phyloP scores from a whole-genome alignment of 2,888 invertebrate species.

The Apodemia duryi region DNA sequence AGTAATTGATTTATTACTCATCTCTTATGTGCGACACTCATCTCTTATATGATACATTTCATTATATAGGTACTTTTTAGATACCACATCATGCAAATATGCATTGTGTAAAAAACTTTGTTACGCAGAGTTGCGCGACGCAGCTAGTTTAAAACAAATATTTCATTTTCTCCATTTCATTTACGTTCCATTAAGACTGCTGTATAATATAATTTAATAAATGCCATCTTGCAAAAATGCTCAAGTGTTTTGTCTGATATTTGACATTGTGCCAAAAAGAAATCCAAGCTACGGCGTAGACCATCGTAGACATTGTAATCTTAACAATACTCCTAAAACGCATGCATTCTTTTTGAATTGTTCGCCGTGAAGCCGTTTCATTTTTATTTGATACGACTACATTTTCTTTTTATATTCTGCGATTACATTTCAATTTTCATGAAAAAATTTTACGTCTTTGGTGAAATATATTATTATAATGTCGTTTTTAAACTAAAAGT shows the following conservation, averaged over 20 bases:
- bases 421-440: constrained; percentile 6
- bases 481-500: too few species aligned
- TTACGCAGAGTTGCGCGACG: too few species aligned
- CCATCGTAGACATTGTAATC: constrained; percentile 10
- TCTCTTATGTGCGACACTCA: too few species aligned
- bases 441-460: background rate
- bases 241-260: constrained; percentile 11
- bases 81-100: too few species aligned
- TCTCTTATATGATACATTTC: too few species aligned
- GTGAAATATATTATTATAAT: too few species aligned
- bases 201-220: constrained; percentile 4
- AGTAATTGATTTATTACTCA: too few species aligned
- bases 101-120: too few species aligned
- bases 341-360: constrained; percentile 10
- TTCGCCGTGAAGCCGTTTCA: constrained; percentile 7
- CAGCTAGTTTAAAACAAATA: background rate
- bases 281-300: constrained; percentile 10
- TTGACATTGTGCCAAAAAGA: constrained; percentile 5
- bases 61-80: too few species aligned
- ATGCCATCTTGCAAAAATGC: background rate
- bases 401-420: background rate
- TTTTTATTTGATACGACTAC: constrained; percentile 4
- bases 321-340: constrained; percentile 4
- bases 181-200: background rate
- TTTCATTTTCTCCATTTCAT: background rate